Evolutionary conservation across 2,797 vertebrate species (phyloP).

Genomic region (Helicolenus hilgendorfi): DNA sequence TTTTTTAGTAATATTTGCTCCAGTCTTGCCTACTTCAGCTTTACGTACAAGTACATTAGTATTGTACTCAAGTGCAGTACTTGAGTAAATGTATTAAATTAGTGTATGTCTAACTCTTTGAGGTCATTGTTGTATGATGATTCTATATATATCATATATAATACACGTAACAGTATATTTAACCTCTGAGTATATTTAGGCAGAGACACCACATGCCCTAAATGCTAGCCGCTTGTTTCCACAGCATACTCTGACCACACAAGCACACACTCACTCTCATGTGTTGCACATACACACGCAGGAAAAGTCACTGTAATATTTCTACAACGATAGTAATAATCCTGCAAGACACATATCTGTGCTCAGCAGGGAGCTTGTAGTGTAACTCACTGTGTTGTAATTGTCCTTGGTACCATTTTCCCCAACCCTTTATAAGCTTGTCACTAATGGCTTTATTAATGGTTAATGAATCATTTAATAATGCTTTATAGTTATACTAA

Average conservation of each 20-base stretch:
- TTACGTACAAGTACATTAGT: not conserved
- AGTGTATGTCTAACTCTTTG: not conserved
- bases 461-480: not conserved
- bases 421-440: not conserved
- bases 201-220: conserved; percentile 22
- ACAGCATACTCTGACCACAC: conserved; percentile 2
- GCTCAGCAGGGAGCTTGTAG: not conserved
- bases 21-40: too few relatives aligned
- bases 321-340: not conserved
- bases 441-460: not conserved
- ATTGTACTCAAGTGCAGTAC: not conserved
- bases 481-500: not conserved
- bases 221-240: conserved; percentile 35
- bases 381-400: not conserved
- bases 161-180: conserved; percentile 13
- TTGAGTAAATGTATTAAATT: not conserved
- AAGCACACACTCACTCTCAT: not conserved
- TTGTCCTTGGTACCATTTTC: not conserved
- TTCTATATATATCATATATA: not conserved
- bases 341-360: not conserved
- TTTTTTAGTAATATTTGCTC: too few relatives aligned
- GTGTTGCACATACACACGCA: not conserved
- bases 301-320: not conserved
- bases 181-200: conserved; percentile 57
- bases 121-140: not conserved